Conservation (phyloP, 2,113 vertebrate species). For the Lasiurus borealis region DNA sequence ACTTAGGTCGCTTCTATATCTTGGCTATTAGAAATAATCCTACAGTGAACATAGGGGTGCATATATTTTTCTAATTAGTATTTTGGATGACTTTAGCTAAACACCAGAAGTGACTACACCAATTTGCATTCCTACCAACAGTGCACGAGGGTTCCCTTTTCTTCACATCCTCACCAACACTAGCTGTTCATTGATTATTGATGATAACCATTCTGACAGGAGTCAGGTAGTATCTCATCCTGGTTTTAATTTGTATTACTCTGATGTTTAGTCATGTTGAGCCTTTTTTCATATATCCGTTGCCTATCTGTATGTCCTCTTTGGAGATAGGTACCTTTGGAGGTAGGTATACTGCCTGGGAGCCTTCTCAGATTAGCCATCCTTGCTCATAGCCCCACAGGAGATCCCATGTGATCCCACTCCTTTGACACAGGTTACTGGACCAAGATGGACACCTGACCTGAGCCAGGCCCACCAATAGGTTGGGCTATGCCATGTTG, state of each 20-base stretch:
- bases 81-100: not conserved
- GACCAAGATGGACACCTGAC: not conserved
- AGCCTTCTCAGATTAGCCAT: not conserved
- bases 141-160: not conserved
- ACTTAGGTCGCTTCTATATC: not conserved
- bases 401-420: not conserved
- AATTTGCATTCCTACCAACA: not conserved
- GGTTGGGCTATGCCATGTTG: not conserved
- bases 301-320: not conserved
- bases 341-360: not conserved
- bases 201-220: not conserved
- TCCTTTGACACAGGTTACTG: not conserved
- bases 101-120: not conserved
- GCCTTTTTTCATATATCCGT: not conserved
- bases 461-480: not conserved
- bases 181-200: not conserved
- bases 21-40: not conserved
- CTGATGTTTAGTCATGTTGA: not conserved
- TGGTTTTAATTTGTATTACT: not conserved
- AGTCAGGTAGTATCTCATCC: not conserved
- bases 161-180: not conserved
- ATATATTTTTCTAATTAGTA: not conserved
- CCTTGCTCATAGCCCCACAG: not conserved
- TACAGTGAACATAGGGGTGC: not conserved
- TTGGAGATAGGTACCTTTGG: not conserved